A percentile compares a stretch with the other conserved stretches of the same genome.
Evolutionary conservation across 2,888 invertebrate genomes (phyloP).

Genomic region (Brenthis daphne): DNA sequence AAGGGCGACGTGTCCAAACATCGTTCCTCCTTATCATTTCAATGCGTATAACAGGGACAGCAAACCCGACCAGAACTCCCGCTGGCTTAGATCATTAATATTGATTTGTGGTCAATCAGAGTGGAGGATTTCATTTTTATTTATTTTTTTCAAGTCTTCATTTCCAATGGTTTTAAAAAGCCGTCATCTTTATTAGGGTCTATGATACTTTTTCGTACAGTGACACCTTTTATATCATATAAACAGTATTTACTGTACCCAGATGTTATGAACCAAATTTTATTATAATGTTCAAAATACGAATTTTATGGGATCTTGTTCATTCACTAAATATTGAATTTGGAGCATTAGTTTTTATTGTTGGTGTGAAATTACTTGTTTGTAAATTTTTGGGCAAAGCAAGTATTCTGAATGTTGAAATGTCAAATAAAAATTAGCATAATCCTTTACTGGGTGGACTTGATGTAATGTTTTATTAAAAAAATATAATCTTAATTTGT

Average conservation of each 20-base stretch:
- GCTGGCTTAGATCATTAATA: conserved; percentile 81
- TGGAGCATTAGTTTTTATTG: conserved; percentile 26
- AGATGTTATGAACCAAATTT: conserved; percentile 35
- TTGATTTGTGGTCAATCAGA: conserved; percentile 84
- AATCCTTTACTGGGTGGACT: conserved; percentile 1
- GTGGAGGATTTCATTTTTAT: conserved; percentile 79
- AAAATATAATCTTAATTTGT: neutral
- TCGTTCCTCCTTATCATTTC: conserved; percentile 53
- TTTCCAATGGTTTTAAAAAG: conserved; percentile 54
- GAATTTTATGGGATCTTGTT: conserved; percentile 32
- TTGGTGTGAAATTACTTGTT: conserved; percentile 5
- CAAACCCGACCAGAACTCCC: conserved; percentile 65
- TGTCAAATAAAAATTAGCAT: conserved; percentile 3
- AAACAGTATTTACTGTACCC: conserved; percentile 32
- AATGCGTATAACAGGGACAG: conserved; percentile 52
- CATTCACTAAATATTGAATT: conserved; percentile 35
- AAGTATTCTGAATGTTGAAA: conserved; percentile 7
- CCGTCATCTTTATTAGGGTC: conserved; percentile 51
- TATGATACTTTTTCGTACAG: conserved; percentile 46
- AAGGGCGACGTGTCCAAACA: conserved; percentile 81
- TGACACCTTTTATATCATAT: conserved; percentile 41
- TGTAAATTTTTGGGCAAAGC: conserved; percentile 13
- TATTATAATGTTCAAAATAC: conserved; percentile 35
- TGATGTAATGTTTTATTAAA: conserved; percentile 1
- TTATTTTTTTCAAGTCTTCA: conserved; percentile 64